Percentiles rank a stretch among this genome's conserved stretches.
Conservation (phyloP, 2,113 vertebrate genomes). For the Solea senegalensis region DNA sequence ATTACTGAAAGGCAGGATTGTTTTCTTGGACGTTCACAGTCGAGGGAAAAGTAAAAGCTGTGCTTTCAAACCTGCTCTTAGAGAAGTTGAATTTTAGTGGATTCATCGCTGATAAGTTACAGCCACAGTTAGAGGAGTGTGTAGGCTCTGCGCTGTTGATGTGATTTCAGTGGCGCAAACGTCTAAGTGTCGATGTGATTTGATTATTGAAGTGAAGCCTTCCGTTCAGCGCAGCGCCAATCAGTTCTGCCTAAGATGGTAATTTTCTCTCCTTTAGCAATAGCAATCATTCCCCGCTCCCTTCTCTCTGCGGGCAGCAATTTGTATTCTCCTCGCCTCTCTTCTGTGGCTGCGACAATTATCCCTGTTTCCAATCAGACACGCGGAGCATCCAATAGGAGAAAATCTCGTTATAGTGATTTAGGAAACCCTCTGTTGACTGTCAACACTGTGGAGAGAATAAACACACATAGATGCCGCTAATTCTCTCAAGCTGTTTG, state of each 20-base stretch:
- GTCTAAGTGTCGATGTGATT: constrained; percentile 50
- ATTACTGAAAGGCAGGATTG: constrained; percentile 36
- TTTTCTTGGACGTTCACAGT: constrained; percentile 28
- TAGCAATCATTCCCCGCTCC: constrained; percentile 54
- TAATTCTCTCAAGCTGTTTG: constrained; percentile 50
- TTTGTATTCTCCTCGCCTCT: constrained; percentile 59
- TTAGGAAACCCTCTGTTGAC: constrained; percentile 67
- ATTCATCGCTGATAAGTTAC: constrained; percentile 17
- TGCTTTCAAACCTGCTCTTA: constrained; percentile 21
- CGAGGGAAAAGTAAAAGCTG: constrained; percentile 15
- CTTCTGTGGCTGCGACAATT: constrained; percentile 61
- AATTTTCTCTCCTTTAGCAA: constrained; percentile 64
- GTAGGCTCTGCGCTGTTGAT: not conserved
- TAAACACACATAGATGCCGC: constrained; percentile 40
- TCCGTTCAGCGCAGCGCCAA: constrained; percentile 57
- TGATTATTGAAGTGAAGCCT: constrained; percentile 56
- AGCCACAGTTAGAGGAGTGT: constrained; percentile 17
- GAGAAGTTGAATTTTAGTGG: constrained; percentile 2
- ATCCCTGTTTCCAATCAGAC: constrained; percentile 66
- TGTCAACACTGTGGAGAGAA: constrained; percentile 62
- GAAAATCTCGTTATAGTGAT: constrained; percentile 63
- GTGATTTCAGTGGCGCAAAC: constrained; percentile 30
- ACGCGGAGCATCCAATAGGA: constrained; percentile 45
- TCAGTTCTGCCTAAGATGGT: constrained; percentile 65
- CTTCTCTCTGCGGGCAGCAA: constrained; percentile 26